Evolutionary conservation across 2,888 invertebrate species (phyloP).

Genomic region (Bimastos eiseni): DNA sequence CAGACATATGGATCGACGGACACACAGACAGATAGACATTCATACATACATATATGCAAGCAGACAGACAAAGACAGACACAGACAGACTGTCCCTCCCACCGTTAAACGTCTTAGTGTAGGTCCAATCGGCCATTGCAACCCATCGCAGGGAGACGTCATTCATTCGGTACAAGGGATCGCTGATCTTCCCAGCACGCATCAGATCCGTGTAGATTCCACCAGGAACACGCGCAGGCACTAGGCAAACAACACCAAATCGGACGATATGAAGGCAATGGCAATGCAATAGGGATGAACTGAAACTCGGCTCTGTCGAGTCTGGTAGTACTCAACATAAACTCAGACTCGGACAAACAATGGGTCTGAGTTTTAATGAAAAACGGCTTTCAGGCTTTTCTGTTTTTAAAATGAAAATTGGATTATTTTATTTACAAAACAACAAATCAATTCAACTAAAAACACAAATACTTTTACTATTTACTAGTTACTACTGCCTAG

Average conservation of each 20-base stretch:
- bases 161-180: constrained; percentile 70
- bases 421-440: no score
- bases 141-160: constrained; percentile 81
- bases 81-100: constrained; percentile 56
- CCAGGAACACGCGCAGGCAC: constrained; percentile 71
- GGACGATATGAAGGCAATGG: not conserved
- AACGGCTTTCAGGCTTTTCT: no score
- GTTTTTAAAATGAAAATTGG: no score
- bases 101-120: constrained; percentile 74
- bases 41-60: not conserved
- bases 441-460: no score
- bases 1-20: not conserved
- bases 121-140: constrained; percentile 78
- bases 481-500: no score
- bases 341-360: no score
- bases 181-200: constrained; percentile 66
- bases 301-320: no score
- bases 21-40: not conserved
- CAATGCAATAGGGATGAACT: no score
- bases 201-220: constrained; percentile 77
- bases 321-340: no score
- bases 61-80: constrained; percentile 1
- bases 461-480: no score
- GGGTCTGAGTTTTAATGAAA: no score
- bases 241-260: not conserved